Conservation (phyloP, 2,888 invertebrate species). For the Cheilosia vernalis region DNA sequence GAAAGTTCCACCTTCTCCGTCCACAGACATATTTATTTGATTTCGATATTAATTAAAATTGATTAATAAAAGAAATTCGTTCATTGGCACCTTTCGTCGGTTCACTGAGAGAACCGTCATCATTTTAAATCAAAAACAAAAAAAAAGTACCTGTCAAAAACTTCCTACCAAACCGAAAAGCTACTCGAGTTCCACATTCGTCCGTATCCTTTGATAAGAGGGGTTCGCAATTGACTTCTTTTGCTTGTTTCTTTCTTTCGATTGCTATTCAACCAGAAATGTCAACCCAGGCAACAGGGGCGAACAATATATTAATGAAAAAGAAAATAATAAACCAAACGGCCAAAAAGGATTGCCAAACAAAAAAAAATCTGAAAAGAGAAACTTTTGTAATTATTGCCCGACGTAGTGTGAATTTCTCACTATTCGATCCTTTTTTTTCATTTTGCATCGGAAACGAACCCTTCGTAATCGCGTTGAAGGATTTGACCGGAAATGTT, state of each 20-base stretch:
- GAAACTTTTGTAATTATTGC: conserved; percentile 72
- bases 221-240: background rate
- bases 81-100: conserved; percentile 27
- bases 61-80: conserved; percentile 62
- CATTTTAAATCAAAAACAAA: conserved; percentile 60
- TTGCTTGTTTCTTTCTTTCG: conserved; percentile 35
- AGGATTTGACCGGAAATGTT: conserved; percentile 66
- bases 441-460: background rate
- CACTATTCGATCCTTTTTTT: conserved; percentile 26
- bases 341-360: conserved; percentile 25
- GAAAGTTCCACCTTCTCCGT: background rate
- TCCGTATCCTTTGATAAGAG: conserved; percentile 32
- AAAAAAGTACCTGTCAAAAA: conserved; percentile 62
- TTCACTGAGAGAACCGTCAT: conserved; percentile 44
- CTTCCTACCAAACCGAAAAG: conserved; percentile 56
- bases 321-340: conserved; percentile 24
- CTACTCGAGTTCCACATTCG: conserved; percentile 58
- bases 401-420: conserved; percentile 55
- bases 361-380: background rate
- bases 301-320: background rate
- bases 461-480: conserved; percentile 22
- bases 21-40: conserved; percentile 37
- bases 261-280: conserved; percentile 61
- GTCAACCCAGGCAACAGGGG: conserved; percentile 46
- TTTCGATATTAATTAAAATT: conserved; percentile 69